These are phyloP conservation scores for Virgularia gustaviana DNA, from an alignment of 92 coral and sea anemone genomes.

Conservation along the genomic window DNA sequence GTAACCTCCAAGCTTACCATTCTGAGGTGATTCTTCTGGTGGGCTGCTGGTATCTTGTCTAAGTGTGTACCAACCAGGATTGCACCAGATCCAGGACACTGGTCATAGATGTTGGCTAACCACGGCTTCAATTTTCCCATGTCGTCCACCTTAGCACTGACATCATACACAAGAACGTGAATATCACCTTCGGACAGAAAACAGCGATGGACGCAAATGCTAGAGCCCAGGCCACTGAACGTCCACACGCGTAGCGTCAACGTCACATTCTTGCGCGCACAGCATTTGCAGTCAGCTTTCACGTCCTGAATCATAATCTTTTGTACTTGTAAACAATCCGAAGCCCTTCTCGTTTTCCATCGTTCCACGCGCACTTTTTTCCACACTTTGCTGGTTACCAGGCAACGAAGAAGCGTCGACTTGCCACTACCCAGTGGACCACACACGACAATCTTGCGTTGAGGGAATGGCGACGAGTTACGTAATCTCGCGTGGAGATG, in stretches of 20 bases:
- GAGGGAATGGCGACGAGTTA: slow-evolving; percentile 85
- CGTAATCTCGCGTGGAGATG: slow-evolving; percentile 74
- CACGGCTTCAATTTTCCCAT: slow-evolving; percentile 75
- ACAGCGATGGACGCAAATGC: slow-evolving; percentile 69
- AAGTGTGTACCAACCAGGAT: slow-evolving; percentile 93
- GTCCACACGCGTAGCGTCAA: slow-evolving; percentile 85
- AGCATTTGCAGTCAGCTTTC: slow-evolving; percentile 71
- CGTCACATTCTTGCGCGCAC: slow-evolving; percentile 71
- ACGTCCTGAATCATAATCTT: slow-evolving; percentile 73
- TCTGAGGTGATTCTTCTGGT: background rate
- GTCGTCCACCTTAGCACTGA: slow-evolving; percentile 74
- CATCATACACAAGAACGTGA: slow-evolving; percentile 81
- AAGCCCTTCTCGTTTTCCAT: slow-evolving; percentile 43
- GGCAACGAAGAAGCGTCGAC: slow-evolving; percentile 69
- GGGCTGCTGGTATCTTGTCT: slow-evolving; percentile 66
- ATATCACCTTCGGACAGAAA: slow-evolving; percentile 75
- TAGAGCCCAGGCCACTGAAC: slow-evolving; percentile 65
- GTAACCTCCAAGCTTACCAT: too few species aligned
- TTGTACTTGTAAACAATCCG: slow-evolving; percentile 59
- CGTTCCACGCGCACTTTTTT: slow-evolving; percentile 28
- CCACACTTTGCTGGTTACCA: slow-evolving; percentile 16
- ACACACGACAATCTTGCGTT: slow-evolving; percentile 76
- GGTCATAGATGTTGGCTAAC: slow-evolving; percentile 77
- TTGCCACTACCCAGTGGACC: slow-evolving; percentile 89
- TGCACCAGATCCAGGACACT: slow-evolving; percentile 78